Percentiles rank a stretch among this genome's conserved stretches.
These are phyloP conservation scores for Ptychochromis oligacanthus DNA, from an alignment of 2,113 vertebrate genomes.

Conservation along the genomic window DNA sequence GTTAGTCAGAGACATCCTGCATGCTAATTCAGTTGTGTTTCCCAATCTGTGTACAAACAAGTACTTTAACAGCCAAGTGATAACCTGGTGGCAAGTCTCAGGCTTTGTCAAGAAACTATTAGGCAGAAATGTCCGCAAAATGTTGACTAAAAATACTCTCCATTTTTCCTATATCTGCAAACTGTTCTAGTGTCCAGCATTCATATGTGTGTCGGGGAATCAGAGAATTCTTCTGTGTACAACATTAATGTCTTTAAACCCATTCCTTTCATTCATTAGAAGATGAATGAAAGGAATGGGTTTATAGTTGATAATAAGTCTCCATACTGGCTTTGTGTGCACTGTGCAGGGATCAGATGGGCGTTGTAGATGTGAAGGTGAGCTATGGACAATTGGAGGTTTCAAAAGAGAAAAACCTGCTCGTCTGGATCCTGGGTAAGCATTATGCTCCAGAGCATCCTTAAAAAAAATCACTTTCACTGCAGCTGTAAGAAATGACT, in stretches of 20 bases:
- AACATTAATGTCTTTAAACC: background rate
- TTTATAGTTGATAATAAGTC: background rate
- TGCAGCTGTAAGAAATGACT: background rate
- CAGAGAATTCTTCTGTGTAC: background rate
- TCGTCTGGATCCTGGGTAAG: slow-evolving; percentile 90
- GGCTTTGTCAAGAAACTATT: background rate
- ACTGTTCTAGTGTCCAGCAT: background rate
- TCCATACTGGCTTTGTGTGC: background rate
- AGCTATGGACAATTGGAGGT: slow-evolving; percentile 90
- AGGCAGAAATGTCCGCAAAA: background rate
- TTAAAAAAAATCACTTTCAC: background rate
- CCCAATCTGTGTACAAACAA: background rate
- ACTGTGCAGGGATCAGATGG: slow-evolving; percentile 83
- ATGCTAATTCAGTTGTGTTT: background rate
- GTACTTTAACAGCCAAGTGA: background rate
- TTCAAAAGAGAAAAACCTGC: slow-evolving; percentile 88
- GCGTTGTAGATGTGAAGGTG: slow-evolving; percentile 86
- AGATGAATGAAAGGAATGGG: no score
- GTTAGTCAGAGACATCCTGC: background rate
- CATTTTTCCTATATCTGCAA: background rate
- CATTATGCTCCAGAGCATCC: background rate
- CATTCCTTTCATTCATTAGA: background rate
- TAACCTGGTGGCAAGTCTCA: background rate
- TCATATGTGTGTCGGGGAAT: background rate
- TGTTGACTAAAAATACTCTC: background rate